A percentile compares a stretch with the other conserved stretches of the same genome.
phyloP scores from a whole-genome alignment of 2,797 vertebrate species.

The Allobates femoralis region DNA sequence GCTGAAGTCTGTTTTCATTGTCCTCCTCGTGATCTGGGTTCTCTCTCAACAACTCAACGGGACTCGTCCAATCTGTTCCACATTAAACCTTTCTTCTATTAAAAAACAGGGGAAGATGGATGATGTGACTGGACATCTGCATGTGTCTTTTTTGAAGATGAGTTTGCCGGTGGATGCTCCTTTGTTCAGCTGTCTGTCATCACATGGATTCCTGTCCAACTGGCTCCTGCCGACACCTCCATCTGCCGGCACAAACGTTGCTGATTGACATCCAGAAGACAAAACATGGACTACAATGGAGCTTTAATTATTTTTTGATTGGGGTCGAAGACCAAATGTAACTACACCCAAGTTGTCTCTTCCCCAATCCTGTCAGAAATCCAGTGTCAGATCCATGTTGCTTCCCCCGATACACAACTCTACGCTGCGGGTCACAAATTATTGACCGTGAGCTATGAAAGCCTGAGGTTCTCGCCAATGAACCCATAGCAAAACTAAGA shows the following conservation, averaged over 20 bases:
- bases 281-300: not conserved
- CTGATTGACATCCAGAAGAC: conserved; percentile 34
- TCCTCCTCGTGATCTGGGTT: conserved; percentile 5
- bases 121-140: conserved; percentile 35
- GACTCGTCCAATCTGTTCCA: conserved; percentile 37
- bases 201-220: conserved; percentile 17
- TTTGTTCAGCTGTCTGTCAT: conserved; percentile 47
- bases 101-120: conserved; percentile 33
- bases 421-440: not conserved
- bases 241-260: conserved; percentile 13
- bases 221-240: conserved; percentile 33
- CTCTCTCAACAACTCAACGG: conserved; percentile 7
- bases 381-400: not conserved
- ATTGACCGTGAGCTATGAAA: conserved; percentile 14
- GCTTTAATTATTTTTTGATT: conserved; percentile 44
- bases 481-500: conserved; percentile 1
- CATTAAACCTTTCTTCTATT: conserved; percentile 36
- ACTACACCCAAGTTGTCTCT: conserved; percentile 10
- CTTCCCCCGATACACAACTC: not conserved
- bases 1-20: not conserved
- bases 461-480: conserved; percentile 5
- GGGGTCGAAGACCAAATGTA: conserved; percentile 19
- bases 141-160: conserved; percentile 8
- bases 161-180: conserved; percentile 24
- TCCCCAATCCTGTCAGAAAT: conserved; percentile 12